Percentiles rank a stretch among this genome's conserved stretches.
Evolutionary conservation across 2,797 vertebrate genomes (phyloP).

Genomic region (Graptemys geographica): DNA sequence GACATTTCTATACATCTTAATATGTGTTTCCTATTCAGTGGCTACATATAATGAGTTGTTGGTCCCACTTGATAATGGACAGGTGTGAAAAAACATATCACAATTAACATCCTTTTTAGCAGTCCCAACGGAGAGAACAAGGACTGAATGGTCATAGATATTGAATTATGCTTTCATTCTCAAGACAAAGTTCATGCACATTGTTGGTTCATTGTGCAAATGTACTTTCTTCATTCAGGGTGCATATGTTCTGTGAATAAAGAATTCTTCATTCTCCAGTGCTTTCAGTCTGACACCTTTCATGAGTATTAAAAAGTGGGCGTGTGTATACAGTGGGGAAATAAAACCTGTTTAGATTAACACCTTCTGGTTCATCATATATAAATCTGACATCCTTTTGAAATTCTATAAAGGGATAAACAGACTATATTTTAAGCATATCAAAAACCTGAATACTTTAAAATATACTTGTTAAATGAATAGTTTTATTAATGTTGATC

Average conservation of each 20-base stretch:
- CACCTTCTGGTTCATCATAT: neutral
- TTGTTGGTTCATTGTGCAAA: neutral
- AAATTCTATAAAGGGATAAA: neutral
- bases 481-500: neutral
- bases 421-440: neutral
- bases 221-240: neutral
- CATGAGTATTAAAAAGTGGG: neutral
- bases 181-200: neutral
- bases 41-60: neutral
- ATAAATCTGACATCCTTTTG: neutral
- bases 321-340: neutral
- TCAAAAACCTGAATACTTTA: neutral
- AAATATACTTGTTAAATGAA: neutral
- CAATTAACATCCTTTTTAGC: neutral
- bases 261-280: neutral
- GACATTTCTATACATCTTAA: slow-evolving; percentile 16
- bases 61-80: neutral
- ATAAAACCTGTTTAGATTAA: neutral
- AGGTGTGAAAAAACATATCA: neutral
- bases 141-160: neutral
- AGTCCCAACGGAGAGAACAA: neutral
- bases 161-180: neutral
- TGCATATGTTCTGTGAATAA: neutral
- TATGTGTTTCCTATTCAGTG: neutral
- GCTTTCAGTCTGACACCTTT: neutral